Evolutionary conservation across 1,140 invertebrate species (phyloP), one percentile per base, ranked within the genome.

Genomic region (Phymorhynchus buccinoides): DNA sequence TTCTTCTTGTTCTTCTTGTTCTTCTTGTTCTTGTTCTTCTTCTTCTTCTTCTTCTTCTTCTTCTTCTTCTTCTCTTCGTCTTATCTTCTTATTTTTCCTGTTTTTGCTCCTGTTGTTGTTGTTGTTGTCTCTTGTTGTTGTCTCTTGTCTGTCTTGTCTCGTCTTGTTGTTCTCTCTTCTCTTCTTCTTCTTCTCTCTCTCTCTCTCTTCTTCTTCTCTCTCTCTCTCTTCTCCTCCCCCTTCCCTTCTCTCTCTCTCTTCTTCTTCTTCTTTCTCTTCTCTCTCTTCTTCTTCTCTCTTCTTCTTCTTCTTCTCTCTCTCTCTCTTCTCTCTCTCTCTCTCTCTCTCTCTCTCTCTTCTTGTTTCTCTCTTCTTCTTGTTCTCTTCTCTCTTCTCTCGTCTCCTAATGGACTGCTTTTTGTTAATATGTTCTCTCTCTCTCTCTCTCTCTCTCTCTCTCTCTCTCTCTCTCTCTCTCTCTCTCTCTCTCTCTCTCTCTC

Each of bases 341-440:
- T 68, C 62, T 68, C 35, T 35, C 32, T 62, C 48, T 56, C 48
- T 44, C 32, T 62, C 62, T 42, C 35, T 35, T 32, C 37, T n/a
- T 56, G 14, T 52, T 44, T 81, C 30, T 32, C 30, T 56, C 80
- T 81, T 30, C 41, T 42, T 81, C 48, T 81, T 42, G 14, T 56
- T 81, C 48, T 81, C 48, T 56, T 22, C 52, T 39, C 56, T 52
- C 32, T 30, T 56, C 42, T 52, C 42, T 73, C 62, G 18, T 62
- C 81, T 30, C 27, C 68, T 27, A 9, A 6, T 32, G 6, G 6
- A 6, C 27, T 73, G 7, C 35, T 73, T 73, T 27, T 73, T 73
- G 6, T 32, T 12, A 9, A 7, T 27, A 14, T 73, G 0, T 52
- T 0, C 22, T 52, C 48, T 52, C 22, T 18, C 22, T 52, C 48